phyloP scores from a whole-genome alignment of 2,797 vertebrate species.

The Nannoperca obscura region DNA sequence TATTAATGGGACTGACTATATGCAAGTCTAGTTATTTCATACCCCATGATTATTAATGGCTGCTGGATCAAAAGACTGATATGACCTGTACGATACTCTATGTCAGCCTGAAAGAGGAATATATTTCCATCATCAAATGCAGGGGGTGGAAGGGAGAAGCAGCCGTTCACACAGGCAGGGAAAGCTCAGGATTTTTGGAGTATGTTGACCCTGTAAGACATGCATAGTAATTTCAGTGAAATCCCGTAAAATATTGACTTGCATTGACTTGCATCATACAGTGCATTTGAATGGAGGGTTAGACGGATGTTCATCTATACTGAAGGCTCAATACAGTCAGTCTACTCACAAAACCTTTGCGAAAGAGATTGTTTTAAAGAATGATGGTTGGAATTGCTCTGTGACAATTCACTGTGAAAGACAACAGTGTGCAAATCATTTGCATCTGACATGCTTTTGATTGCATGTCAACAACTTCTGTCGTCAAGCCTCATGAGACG shows the following conservation, averaged over 20 bases:
- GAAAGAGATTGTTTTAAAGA: constrained; percentile 58
- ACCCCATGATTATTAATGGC: constrained; percentile 83
- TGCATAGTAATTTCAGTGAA: constrained; percentile 77
- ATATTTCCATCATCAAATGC: constrained; percentile 72
- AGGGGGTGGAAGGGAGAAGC: constrained; percentile 44
- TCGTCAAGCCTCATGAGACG: background rate
- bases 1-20: constrained; percentile 84
- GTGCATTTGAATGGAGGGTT: constrained; percentile 59
- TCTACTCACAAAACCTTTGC: constrained; percentile 31
- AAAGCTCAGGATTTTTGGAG: constrained; percentile 53
- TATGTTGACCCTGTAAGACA: constrained; percentile 76
- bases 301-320: constrained; percentile 64
- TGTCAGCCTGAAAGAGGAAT: constrained; percentile 73
- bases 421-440: background rate
- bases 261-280: constrained; percentile 82
- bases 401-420: constrained; percentile 13
- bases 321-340: constrained; percentile 59
- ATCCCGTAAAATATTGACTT: constrained; percentile 80
- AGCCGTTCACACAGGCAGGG: constrained; percentile 46
- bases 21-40: constrained; percentile 73
- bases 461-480: constrained; percentile 8
- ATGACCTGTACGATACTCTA: constrained; percentile 76
- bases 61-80: constrained; percentile 81
- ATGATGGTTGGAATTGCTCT: constrained; percentile 23
- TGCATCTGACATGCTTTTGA: constrained; percentile 12